Evolutionary conservation across 2,113 vertebrate genomes (phyloP).

Genomic region (Murina feae): DNA sequence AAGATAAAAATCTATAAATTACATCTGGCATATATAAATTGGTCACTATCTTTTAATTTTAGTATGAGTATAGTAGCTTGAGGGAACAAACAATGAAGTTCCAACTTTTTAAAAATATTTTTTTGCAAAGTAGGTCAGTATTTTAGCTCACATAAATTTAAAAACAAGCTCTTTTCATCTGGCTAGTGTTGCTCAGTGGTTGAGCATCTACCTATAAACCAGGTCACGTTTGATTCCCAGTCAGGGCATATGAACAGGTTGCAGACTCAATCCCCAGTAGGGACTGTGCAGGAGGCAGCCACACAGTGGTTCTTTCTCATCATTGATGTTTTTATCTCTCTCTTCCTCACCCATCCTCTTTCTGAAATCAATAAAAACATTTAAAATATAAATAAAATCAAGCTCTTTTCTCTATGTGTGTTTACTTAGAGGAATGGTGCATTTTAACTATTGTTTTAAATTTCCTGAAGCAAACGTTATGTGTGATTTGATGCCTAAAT

Average conservation of each 20-base stretch:
- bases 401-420: background rate
- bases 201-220: no score
- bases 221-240: no score
- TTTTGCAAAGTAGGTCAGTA: background rate
- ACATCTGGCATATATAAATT: background rate
- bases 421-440: background rate
- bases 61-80: background rate
- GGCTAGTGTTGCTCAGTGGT: no score
- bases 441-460: background rate
- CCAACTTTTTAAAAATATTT: background rate
- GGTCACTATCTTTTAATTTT: background rate
- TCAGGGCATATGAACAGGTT: no score
- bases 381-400: background rate
- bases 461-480: background rate
- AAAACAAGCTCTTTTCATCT: background rate
- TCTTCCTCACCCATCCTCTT: no score
- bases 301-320: no score
- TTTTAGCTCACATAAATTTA: background rate
- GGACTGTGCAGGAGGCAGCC: no score
- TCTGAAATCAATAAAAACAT: no score
- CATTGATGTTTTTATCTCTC: no score
- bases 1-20: background rate
- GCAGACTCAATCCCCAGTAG: no score
- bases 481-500: background rate
- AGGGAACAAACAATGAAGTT: background rate